Conservation (phyloP, 2,113 vertebrate genomes). For the Orcinus orca region DNA sequence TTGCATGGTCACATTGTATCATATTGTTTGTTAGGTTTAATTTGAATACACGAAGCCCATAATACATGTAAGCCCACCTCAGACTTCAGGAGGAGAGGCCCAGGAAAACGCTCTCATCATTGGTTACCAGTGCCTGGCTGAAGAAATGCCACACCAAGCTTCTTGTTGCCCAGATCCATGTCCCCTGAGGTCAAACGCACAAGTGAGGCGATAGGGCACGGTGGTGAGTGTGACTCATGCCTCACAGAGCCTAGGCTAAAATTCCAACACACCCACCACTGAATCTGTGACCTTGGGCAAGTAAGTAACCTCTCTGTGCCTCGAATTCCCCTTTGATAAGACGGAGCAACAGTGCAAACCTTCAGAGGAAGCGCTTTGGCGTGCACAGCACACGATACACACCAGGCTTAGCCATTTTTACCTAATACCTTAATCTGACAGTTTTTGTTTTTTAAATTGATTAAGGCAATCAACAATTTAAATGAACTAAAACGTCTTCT, state of each 20-base stretch:
- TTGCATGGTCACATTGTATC: rapidly evolving
- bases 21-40: not conserved
- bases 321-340: not conserved
- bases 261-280: rapidly evolving
- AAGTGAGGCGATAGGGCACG: rapidly evolving
- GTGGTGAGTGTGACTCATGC: rapidly evolving
- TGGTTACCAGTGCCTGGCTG: not conserved
- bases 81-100: not conserved
- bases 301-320: rapidly evolving
- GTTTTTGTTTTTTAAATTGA: not conserved
- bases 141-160: not conserved
- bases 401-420: rapidly evolving
- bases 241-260: rapidly evolving
- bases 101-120: too few species aligned
- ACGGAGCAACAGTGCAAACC: rapidly evolving
- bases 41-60: rapidly evolving
- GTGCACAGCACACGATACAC: rapidly evolving
- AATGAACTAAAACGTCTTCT: not conserved
- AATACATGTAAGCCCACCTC: not conserved
- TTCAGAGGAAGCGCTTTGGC: rapidly evolving
- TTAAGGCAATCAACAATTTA: not conserved
- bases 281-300: rapidly evolving
- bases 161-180: not conserved
- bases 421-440: not conserved
- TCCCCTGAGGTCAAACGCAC: not conserved